phyloP scores from a whole-genome alignment of 2,113 vertebrate genomes.

The Scalopus aquaticus region DNA sequence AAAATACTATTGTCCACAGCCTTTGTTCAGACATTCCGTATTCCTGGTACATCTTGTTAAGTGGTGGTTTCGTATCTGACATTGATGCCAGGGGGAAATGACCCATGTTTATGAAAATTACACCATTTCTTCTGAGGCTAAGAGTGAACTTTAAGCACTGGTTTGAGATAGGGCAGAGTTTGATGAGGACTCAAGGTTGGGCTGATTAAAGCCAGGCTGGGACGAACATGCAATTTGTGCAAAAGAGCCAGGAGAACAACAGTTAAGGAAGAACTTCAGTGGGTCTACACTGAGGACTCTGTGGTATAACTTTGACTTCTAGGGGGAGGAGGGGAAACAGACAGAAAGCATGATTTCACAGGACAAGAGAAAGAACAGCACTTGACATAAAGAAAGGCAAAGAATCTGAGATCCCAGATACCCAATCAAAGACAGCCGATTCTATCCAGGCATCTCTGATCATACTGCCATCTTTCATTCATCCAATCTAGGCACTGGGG shows the following conservation, averaged over 20 bases:
- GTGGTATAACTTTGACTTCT: background rate
- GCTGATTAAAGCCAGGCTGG: slow-evolving; percentile 54
- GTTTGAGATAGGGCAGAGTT: slow-evolving; percentile 62
- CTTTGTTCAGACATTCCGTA: slow-evolving; percentile 43
- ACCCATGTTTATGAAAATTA: slow-evolving; percentile 82
- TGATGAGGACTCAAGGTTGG: slow-evolving; percentile 55
- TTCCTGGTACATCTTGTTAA: slow-evolving; percentile 45
- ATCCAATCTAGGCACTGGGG: background rate
- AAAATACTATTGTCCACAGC: slow-evolving; percentile 32
- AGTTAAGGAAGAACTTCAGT: background rate
- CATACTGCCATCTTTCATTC: background rate
- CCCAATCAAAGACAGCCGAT: background rate
- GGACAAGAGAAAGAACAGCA: background rate
- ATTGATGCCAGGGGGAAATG: slow-evolving; percentile 74
- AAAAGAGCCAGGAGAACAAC: background rate
- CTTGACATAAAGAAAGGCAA: background rate
- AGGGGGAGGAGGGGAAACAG: background rate
- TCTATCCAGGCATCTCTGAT: background rate
- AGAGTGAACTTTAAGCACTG: slow-evolving; percentile 69
- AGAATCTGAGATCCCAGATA: background rate
- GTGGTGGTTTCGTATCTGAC: slow-evolving; percentile 66
- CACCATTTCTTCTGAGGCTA: slow-evolving; percentile 71
- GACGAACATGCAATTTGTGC: slow-evolving; percentile 53
- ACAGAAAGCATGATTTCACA: background rate
- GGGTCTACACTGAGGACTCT: background rate